Conservation (phyloP, 2,888 invertebrate genomes). For the Tricholauxania praeusta region DNA sequence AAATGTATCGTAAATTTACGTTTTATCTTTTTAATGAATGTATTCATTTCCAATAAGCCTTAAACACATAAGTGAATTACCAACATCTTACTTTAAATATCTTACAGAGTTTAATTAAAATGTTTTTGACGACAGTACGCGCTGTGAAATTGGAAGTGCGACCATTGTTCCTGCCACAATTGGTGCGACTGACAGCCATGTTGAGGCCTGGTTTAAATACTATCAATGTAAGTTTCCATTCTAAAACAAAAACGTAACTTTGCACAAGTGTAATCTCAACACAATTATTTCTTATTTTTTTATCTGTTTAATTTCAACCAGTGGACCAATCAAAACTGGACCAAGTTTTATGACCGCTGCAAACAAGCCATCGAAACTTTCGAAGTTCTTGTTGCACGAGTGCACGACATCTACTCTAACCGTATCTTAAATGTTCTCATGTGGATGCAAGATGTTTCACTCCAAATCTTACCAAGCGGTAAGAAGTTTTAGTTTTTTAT, state of each 20-base stretch:
- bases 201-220: conserved; percentile 84
- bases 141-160: conserved; percentile 88
- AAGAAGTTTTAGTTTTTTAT: conserved; percentile 2
- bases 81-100: background rate
- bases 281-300: background rate
- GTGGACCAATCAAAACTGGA: conserved; percentile 91
- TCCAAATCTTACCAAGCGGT: conserved; percentile 83
- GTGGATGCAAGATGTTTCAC: conserved; percentile 87
- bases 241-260: background rate
- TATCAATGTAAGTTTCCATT: conserved; percentile 70
- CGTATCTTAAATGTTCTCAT: conserved; percentile 88
- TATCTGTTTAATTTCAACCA: conserved; percentile 42
- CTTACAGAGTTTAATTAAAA: conserved; percentile 79
- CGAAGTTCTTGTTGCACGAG: conserved; percentile 79
- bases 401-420: conserved; percentile 91
- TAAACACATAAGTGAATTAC: background rate
- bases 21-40: no score
- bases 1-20: no score
- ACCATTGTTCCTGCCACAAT: conserved; percentile 89
- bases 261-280: background rate
- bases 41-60: background rate
- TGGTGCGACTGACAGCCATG: conserved; percentile 84
- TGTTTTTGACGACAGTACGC: conserved; percentile 79
- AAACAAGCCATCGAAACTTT: conserved; percentile 84
- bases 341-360: conserved; percentile 80